Evolutionary conservation across 2,888 invertebrate genomes (phyloP), one percentile per base, ranked within the genome.

Genomic region (Miltochrista miniata): DNA sequence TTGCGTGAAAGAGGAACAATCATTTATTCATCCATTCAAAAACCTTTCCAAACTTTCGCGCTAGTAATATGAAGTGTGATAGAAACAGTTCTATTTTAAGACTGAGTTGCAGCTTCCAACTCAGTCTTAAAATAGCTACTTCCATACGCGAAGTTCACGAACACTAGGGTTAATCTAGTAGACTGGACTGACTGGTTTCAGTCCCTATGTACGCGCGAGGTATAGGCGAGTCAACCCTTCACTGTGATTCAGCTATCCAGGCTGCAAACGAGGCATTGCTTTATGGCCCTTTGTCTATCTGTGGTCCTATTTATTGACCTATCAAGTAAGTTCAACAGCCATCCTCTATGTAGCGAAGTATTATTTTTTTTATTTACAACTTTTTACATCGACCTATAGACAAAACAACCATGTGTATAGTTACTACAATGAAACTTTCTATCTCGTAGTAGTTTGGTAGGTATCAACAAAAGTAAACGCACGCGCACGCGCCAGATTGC

Each of bases 131-230:
- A 81, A 80, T 83, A 81, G 79, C 74, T 70, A 54, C 73, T 78
- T 68, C 61, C 59, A 54, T 39, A 45, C 59, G 35, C 64, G 53
- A 63, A 66, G 71, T 72, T 74, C 73, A 72, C 63, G 64, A 69
- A 64, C 70, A 70, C 59, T 54, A 60, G 68, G 73, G 63, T 74
- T 71, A 72, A 71, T 70, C 72, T 74, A 61, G 53, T 56, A 60
- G 63, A 75, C 74, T 72, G 64, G 71, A 54, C 61, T 15, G 71
- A 87, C 87, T 81, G 84, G 87, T 85, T 87, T 68, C 55, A 63
- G 68, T n/a, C n/a, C n/a, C n/a, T n/a, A n/a, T n/a, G n/a, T 66
- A 69, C 62, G 57, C 61, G 61, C 71, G 66, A 61, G 60, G 64
- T 61, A 64, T 5, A 31, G 2, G 8, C 31, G 70, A 64, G 56